A percentile compares a stretch with the other conserved stretches of the same genome.
These are phyloP conservation scores for Harpegnathos saltator DNA, from an alignment of 1,140 invertebrate species.

Conservation along the genomic window DNA sequence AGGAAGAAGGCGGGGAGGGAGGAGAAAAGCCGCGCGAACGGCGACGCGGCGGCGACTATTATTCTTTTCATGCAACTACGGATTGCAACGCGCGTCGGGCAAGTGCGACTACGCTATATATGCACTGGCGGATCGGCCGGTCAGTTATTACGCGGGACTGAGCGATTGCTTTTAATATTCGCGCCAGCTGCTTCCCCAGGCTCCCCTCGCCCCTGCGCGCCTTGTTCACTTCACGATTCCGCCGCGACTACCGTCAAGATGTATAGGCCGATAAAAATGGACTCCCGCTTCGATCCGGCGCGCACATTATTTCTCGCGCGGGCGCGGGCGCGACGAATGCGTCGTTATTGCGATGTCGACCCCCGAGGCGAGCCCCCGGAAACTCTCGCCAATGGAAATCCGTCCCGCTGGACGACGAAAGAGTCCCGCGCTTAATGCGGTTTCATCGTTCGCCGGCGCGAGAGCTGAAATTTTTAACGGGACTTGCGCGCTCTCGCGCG, in stretches of 20 bases:
- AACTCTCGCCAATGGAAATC: constrained; percentile 61
- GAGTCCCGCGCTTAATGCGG: constrained; percentile 55
- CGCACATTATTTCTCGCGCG: constrained; percentile 70
- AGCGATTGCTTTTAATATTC: constrained; percentile 83
- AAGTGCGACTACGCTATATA: constrained; percentile 69
- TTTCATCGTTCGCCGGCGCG: constrained; percentile 60
- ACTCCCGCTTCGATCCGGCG: constrained; percentile 67
- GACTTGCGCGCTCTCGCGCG: not conserved
- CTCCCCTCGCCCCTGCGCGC: constrained; percentile 7
- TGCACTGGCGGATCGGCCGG: constrained; percentile 70
- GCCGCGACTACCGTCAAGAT: constrained; percentile 63
- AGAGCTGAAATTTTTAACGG: constrained; percentile 55
- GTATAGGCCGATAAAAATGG: constrained; percentile 78
- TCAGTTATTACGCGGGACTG: constrained; percentile 80
- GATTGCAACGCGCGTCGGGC: constrained; percentile 34
- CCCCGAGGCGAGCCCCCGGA: constrained; percentile 18
- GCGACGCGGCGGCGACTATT: not conserved
- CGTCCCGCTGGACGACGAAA: constrained; percentile 12
- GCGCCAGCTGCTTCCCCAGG: constrained; percentile 77
- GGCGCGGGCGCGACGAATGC: constrained; percentile 7
- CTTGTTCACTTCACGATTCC: constrained; percentile 35
- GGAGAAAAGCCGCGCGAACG: not conserved
- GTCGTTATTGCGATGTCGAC: constrained; percentile 37
- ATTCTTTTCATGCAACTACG: constrained; percentile 40
- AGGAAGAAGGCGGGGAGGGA: not conserved